These are phyloP conservation scores for Eurosta solidaginis DNA, from an alignment of 1,140 invertebrate genomes.

Conservation along the genomic window DNA sequence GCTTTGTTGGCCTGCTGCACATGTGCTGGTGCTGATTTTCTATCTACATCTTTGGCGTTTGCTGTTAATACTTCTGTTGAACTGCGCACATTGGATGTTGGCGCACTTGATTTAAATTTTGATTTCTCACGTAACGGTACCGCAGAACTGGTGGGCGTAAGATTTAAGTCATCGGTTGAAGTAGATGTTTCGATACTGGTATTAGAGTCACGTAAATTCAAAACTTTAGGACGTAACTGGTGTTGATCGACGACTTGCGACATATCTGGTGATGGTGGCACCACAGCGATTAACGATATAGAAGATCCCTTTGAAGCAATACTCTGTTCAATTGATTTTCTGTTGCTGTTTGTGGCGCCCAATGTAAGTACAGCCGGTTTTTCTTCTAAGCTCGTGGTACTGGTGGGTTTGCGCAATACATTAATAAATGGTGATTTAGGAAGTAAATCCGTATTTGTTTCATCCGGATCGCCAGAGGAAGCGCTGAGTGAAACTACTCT, in stretches of 20 bases:
- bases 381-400: constrained; percentile 31
- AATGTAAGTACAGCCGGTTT: background rate
- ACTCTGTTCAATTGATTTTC: background rate
- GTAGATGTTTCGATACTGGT: background rate
- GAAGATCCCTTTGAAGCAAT: background rate
- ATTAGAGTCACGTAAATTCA: constrained; percentile 40
- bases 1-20: constrained; percentile 32
- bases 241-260: background rate
- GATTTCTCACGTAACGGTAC: constrained; percentile 18
- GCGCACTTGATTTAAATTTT: background rate
- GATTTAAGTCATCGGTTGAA: background rate
- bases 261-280: background rate
- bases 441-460: constrained; percentile 55
- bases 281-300: background rate
- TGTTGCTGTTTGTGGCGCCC: background rate
- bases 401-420: constrained; percentile 48
- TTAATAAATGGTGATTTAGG: constrained; percentile 55
- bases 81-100: background rate
- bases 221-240: constrained; percentile 41
- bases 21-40: constrained; percentile 38
- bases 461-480: background rate
- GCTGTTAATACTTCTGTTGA: background rate
- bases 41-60: constrained; percentile 11
- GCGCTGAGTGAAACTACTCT: constrained; percentile 2
- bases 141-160: background rate